Evolutionary conservation across 2,113 vertebrate genomes (phyloP).

Genomic region (Solenodon paradoxus): DNA sequence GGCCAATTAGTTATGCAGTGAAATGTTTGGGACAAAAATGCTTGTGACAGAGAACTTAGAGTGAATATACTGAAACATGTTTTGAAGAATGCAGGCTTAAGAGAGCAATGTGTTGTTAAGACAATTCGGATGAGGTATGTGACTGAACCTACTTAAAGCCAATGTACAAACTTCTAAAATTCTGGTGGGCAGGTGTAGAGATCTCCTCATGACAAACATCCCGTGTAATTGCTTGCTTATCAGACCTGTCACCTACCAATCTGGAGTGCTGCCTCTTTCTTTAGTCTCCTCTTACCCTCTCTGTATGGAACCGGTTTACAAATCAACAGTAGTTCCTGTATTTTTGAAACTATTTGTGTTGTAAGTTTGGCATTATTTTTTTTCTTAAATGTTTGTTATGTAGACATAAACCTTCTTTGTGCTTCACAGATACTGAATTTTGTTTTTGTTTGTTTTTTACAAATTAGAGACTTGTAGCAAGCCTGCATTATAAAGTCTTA

Average conservation of each 20-base stretch:
- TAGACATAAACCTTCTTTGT: too few species aligned
- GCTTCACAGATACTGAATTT: too few species aligned
- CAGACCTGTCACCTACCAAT: too few species aligned
- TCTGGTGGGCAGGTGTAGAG: neutral
- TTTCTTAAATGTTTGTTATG: neutral
- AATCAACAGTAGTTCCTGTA: neutral
- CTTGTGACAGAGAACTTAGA: neutral
- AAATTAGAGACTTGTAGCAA: too few species aligned
- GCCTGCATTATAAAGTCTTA: too few species aligned
- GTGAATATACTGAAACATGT: neutral
- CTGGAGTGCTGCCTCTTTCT: too few species aligned
- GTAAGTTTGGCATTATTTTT: neutral
- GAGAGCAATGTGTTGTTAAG: neutral
- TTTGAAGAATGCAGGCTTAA: neutral
- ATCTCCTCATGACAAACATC: neutral
- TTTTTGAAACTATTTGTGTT: neutral
- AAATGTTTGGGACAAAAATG: neutral
- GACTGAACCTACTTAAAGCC: neutral
- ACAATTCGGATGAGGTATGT: neutral
- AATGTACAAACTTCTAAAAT: neutral
- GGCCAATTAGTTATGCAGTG: too few species aligned
- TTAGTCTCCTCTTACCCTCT: too few species aligned
- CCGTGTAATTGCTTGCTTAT: too few species aligned
- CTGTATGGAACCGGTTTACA: too few species aligned
- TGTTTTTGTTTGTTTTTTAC: too few species aligned